Evolutionary conservation across 37 sponge, comb jelly and placozoan genomes (phyloP).

Genomic region (Spongilla lacustris): DNA sequence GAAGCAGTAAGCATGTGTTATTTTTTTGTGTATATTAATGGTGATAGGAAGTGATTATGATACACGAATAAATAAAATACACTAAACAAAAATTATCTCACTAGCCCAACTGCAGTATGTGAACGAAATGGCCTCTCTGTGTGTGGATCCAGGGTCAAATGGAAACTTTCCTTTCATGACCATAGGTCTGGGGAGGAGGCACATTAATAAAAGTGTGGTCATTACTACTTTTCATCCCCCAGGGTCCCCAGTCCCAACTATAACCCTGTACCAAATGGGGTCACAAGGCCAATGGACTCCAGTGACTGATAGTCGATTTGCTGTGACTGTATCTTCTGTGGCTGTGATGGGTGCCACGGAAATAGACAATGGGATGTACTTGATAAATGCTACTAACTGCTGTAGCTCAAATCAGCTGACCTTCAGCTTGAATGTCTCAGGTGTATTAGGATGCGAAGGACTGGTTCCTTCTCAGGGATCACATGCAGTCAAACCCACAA

Average conservation of each 20-base stretch:
- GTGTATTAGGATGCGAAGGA: too few relatives aligned
- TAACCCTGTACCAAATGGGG: not conserved
- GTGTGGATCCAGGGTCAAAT: not conserved
- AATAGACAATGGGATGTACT: not conserved
- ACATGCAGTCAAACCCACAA: too few relatives aligned
- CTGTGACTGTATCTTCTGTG: not conserved
- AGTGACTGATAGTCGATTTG: not conserved
- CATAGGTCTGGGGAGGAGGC: not conserved
- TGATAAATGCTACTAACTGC: not conserved
- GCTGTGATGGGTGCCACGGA: not conserved
- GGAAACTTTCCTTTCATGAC: not conserved
- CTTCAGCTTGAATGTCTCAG: not conserved
- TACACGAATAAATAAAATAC: too few relatives aligned
- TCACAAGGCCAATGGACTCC: not conserved
- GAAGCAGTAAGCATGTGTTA: too few relatives aligned
- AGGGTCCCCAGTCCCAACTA: not conserved
- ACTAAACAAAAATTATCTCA: too few relatives aligned
- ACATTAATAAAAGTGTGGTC: not conserved
- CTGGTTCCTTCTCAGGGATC: too few relatives aligned
- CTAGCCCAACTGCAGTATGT: not conserved
- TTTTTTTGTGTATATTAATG: too few relatives aligned
- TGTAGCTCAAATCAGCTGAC: not conserved
- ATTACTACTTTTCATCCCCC: not conserved
- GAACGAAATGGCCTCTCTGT: not conserved
- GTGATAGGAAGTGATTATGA: too few relatives aligned